Evolutionary conservation across 2,113 vertebrate species (phyloP).

Genomic region (Heteronetta atricapilla): DNA sequence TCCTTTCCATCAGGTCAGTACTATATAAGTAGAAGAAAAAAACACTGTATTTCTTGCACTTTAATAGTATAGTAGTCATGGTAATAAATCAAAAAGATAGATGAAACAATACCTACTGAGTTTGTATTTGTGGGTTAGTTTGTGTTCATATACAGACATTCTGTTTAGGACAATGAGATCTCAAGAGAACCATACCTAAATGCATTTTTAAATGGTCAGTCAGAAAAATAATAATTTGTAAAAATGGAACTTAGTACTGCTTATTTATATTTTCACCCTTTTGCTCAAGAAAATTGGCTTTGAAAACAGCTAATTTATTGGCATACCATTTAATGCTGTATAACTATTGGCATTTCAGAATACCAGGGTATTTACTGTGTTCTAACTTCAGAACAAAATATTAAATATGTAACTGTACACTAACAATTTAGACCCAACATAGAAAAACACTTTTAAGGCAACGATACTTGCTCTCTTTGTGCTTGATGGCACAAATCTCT

Average conservation of each 20-base stretch:
- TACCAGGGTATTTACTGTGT: neutral
- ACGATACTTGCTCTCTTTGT: neutral
- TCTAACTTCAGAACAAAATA: neutral
- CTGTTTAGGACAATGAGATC: neutral
- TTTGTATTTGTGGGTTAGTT: neutral
- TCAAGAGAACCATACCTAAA: neutral
- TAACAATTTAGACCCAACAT: neutral
- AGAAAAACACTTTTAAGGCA: neutral
- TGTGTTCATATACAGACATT: neutral
- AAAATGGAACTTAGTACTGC: neutral
- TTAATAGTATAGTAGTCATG: fast-evolving
- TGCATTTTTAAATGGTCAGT: neutral
- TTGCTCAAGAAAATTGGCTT: neutral
- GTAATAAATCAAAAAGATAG: neutral
- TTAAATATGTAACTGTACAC: fast-evolving
- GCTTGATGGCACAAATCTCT: neutral
- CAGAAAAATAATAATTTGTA: neutral
- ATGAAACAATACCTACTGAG: neutral
- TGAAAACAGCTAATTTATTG: neutral
- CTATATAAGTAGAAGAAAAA: neutral
- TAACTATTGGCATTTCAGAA: neutral
- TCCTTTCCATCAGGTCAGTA: conserved; percentile 80
- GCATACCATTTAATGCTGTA: too few species aligned
- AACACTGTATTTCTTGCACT: neutral
- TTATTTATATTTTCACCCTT: neutral